Base-by-base conservation (phyloP, 30 jellyfish, hydroid and myxozoan species). In the Hydractinia symbiolongicarpus region DNA sequence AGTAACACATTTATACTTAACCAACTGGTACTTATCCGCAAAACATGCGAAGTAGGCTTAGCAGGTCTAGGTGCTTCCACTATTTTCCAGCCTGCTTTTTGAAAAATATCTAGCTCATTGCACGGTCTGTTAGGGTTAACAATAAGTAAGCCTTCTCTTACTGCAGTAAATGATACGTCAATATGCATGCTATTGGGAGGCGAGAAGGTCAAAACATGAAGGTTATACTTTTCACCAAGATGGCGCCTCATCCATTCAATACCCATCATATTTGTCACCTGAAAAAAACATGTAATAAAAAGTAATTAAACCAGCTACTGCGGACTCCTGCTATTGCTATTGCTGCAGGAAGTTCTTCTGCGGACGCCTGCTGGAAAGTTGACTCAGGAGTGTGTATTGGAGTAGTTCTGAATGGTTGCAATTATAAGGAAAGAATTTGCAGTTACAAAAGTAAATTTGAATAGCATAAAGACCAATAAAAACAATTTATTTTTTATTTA, bases 121-220 rank as follows among this genome's bases (percentile, higher is more conserved):
- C 90, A 78, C 2, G 94, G 94, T 16, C 94, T 56, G 40, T 79
- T 86, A 5, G 96, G 96, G 69, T 89, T 89, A 81, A 58, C 55
- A 5, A 89, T n/a, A 4, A 75, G 95, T n/a, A 89, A 86, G 5
- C 96, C 96, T 9, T 94, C 95, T 0, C 96, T 91, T 19, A 89
- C 83, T 5, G 80, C 66, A 71, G 83, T 84, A 57, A 89, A 68
- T 11, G 96, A 83, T 13, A 91, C 95, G 76, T 89, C 96, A 79
- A 89, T 89, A 66, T 89, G 96, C 96, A 89, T 89, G 4, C 95
- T 94, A 61, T 83, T 84, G 14, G 96, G 88, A 53, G 80, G 91
- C 57, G 72, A 76, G 79, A 89, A 83, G 11, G 90, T 58, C 7
- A 89, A 54, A 7, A 80, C 52, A 61, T 89, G 96, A 4, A 89